A percentile compares a stretch with the other conserved stretches of the same genome.
These are phyloP conservation scores for Anthonomus grandis DNA, from an alignment of 1,140 invertebrate genomes.

Conservation along the genomic window DNA sequence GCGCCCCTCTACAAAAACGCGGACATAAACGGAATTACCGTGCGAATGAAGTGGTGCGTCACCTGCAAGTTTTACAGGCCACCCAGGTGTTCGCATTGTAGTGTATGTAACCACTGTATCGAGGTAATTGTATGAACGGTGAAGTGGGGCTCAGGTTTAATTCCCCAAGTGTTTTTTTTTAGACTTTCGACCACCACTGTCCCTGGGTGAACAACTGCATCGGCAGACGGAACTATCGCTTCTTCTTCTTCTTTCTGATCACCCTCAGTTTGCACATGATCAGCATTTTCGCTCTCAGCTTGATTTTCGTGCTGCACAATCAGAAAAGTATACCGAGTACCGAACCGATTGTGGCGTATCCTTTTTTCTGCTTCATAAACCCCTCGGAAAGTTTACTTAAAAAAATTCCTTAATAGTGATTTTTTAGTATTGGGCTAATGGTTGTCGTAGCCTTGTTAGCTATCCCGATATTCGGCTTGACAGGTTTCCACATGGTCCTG, in stretches of 20 bases:
- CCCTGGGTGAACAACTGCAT: conserved; percentile 99
- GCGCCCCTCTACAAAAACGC: conserved; percentile 97
- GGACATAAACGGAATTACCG: conserved; percentile 96
- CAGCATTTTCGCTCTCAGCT: conserved; percentile 89
- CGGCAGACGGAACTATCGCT: conserved; percentile 95
- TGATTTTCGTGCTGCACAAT: conserved; percentile 86
- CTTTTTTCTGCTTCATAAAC: conserved; percentile 57
- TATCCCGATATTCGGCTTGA: conserved; percentile 96
- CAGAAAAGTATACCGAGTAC: conserved; percentile 76
- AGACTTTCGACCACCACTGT: conserved; percentile 99
- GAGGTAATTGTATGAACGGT: conserved; percentile 64
- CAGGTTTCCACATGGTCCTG: conserved; percentile 95
- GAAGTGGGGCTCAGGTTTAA: neutral
- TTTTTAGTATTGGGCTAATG: conserved; percentile 91
- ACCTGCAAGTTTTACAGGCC: conserved; percentile 99
- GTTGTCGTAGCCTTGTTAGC: conserved; percentile 84
- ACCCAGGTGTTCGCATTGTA: conserved; percentile 97
- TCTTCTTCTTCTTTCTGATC: conserved; percentile 97
- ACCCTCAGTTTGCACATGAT: conserved; percentile 97
- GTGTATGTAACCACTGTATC: conserved; percentile 98
- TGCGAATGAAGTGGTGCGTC: conserved; percentile 99
- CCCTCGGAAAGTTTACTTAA: too few relatives aligned
- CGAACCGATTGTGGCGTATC: conserved; percentile 89
- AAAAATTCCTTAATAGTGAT: conserved; percentile 52
- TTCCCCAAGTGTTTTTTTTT: conserved; percentile 49